Base-by-base conservation (phyloP, 2,888 invertebrate species). In the Phoenoteleia sp. region DNA sequence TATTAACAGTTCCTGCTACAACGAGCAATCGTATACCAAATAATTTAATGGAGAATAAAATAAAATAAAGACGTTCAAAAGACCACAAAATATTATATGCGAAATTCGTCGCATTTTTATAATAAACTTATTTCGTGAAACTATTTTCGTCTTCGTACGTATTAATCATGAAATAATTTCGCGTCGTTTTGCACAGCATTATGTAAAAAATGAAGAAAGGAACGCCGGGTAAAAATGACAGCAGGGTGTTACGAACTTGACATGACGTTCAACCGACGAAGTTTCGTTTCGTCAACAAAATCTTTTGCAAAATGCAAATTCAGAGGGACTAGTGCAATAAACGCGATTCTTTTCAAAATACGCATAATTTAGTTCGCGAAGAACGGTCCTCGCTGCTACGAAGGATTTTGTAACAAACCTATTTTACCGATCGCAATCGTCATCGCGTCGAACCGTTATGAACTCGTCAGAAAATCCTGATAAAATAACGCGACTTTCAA, bases 1-100 rank as follows among this genome's bases (percentile, higher is more conserved):
- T 89, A 90, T 88, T 84, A 91, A 92, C 91, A 92, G 92, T 92
- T 92, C 92, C 92, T 92, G 91, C 90, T 91, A 89, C 76, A 86
- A 87, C 90, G 90, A 91, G 91, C 91, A 90, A 91, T 92, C 88
- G 87, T 89, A 91, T 92, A 92, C 92, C 92, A 92, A 92, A 91
- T 92, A 92, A 89, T 91, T 91, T 88, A 88, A 89, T 69, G 71
- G 79, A 67, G 79, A 69, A 66, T 72, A 82, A 81, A 76, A 45
- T 49, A 25, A 58, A 36, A 54, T 39, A 27, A 39, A 42, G 39
- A 21, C 42, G 25, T 23, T 25, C 54, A 25, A 36, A 58, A 42
- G 67, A 13, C 36, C 71, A 15, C 54, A 56, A 42, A 36, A 27
- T 47, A 56, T 42, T 47, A 56, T 42, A 75, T 66, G 66, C 45